phyloP scores from a whole-genome alignment of 1,140 invertebrate genomes.

The Drosophila punjabiensis region DNA sequence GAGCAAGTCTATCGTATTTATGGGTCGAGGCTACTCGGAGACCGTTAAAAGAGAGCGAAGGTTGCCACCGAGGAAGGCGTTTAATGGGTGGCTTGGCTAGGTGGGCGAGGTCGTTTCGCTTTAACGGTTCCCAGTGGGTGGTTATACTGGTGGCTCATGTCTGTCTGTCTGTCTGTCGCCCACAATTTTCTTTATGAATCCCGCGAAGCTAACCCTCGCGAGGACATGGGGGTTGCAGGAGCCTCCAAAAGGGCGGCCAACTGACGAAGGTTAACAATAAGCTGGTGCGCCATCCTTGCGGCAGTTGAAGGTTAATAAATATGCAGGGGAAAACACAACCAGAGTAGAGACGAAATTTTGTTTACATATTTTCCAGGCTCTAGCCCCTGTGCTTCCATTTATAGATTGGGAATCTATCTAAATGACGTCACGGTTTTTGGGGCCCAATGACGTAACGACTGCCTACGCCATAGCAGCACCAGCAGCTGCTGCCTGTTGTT shows the following conservation, averaged over 20 bases:
- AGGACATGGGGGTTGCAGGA: neutral
- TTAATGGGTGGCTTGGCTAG: conserved; percentile 61
- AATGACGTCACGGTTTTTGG: conserved; percentile 39
- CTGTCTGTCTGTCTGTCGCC: conserved; percentile 26
- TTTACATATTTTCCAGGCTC: conserved; percentile 10
- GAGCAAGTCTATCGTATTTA: conserved; percentile 61
- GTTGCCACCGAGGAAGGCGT: conserved; percentile 46
- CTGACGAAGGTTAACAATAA: conserved; percentile 64
- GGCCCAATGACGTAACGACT: conserved; percentile 29
- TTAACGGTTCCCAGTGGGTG: conserved; percentile 22
- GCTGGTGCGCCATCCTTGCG: conserved; percentile 46
- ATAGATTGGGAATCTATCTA: conserved; percentile 27
- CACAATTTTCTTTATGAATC: conserved; percentile 32
- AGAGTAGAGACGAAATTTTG: conserved; percentile 6
- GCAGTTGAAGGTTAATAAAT: conserved; percentile 72
- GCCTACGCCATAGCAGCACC: conserved; percentile 13
- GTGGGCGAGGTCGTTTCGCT: conserved; percentile 58
- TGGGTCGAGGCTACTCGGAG: conserved; percentile 74
- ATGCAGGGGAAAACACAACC: conserved; percentile 32
- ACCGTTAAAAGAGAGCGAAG: conserved; percentile 64
- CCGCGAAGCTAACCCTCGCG: conserved; percentile 4
- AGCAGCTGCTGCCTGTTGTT: neutral
- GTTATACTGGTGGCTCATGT: conserved; percentile 4
- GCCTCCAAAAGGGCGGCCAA: conserved; percentile 24
- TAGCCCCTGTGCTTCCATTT: conserved; percentile 18